phyloP scores from a whole-genome alignment of 2,113 vertebrate genomes.

The human region DNA sequence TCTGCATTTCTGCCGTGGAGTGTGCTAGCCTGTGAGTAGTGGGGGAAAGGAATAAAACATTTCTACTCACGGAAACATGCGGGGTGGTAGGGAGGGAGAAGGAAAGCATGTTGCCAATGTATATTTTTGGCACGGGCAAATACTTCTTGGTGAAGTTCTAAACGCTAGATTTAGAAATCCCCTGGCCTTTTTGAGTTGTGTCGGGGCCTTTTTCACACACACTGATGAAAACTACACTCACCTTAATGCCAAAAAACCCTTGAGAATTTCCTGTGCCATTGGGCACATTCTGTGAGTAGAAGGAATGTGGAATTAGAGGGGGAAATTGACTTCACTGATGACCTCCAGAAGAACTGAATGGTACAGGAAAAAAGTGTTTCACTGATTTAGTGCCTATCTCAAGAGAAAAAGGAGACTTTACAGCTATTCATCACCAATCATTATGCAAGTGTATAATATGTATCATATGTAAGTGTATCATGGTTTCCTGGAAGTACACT shows the following conservation, averaged over 20 bases:
- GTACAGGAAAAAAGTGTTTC: background rate
- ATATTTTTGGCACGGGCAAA: background rate
- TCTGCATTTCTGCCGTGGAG: background rate
- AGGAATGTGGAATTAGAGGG: background rate
- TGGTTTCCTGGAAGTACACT: background rate
- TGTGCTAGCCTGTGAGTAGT: background rate
- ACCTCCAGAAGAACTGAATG: background rate
- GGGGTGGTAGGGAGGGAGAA: background rate
- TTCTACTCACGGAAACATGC: background rate
- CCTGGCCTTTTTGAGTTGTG: background rate
- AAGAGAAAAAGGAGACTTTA: background rate
- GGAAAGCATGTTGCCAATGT: background rate
- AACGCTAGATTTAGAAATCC: background rate
- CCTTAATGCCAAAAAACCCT: background rate
- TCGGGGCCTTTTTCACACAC: background rate
- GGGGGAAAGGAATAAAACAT: background rate
- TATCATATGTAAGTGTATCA: background rate
- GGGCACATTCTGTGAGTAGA: background rate
- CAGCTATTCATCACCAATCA: background rate
- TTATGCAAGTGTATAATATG: background rate
- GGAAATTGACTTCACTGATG: background rate
- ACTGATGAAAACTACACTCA: constrained; percentile 14
- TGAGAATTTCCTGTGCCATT: background rate
- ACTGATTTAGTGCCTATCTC: background rate
- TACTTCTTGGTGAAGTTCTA: constrained; percentile 23